Evolutionary conservation across 2,797 vertebrate species (phyloP), one percentile per base, ranked within the genome.

Genomic region (Enteromius thamalakanensis): DNA sequence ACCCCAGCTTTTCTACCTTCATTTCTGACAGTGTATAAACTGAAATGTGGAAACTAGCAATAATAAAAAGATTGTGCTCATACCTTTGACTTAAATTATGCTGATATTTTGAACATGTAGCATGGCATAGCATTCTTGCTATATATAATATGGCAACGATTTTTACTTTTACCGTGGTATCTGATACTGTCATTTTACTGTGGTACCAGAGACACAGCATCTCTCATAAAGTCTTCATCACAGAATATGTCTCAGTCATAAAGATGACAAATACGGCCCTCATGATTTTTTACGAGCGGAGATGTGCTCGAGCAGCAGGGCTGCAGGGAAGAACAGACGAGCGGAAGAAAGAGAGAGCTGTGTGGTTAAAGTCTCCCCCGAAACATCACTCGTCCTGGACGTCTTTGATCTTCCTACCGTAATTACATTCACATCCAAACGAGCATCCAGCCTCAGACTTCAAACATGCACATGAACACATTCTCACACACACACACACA

Each of bases 181-280:
- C 74, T 17, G 34, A 76, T 23, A 55, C 17, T 0, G 8, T 42
- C 21, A 2, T 12, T 23, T 51, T 74, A 34, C 19, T 1, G 0
- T n/a, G 29, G 49, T 37, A 45, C 37, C 23, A 72, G 17, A 58
- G 34, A 77, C 58, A 40, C 34, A 81, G 58, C 74, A 83, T 76
- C 74, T 83, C 85, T 76, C 72, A 34, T 69, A 76, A 76, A 95
- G 96, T 96, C 95, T 94, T 94, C 93, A 97, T 97, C 96, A 95
- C 95, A 97, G 96, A 95, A 96, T 95, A 95, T 95, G 96, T 96
- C 95, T 94, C 93, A 94, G 97, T 69, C 96, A 97, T 98, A 98
- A 98, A 98, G 96, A 98, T 97, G 97, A 98, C 96, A 97, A 99
- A 98, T 96, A 97, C 96, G 94, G 97, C 96, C 97, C 97, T 97